A percentile compares a stretch with the other conserved stretches of the same genome.
phyloP scores from a whole-genome alignment of 2,113 vertebrate species.

The Hippopotamus amphibius region DNA sequence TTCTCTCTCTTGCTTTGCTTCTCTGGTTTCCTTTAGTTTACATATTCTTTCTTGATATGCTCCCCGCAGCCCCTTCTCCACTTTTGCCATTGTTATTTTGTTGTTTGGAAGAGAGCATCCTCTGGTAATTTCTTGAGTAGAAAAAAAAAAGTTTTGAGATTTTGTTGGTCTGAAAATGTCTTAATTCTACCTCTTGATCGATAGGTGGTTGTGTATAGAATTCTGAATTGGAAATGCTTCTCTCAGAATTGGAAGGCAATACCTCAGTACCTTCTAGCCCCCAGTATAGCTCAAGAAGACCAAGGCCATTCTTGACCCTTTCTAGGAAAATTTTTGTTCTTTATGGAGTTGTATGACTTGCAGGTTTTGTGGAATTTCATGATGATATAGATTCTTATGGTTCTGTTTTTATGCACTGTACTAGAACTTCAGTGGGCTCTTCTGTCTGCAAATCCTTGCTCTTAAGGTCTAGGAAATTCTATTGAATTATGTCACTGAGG shows the following conservation, averaged over 20 bases:
- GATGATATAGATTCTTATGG: neutral
- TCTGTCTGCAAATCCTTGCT: neutral
- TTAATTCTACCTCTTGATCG: neutral
- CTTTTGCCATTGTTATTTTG: neutral
- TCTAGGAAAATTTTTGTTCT: neutral
- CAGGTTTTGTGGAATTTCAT: neutral
- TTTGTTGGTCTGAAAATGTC: neutral
- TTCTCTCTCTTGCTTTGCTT: neutral
- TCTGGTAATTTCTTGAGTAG: neutral
- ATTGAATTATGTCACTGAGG: neutral
- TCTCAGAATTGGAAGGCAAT: neutral
- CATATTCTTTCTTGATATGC: neutral
- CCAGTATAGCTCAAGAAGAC: neutral
- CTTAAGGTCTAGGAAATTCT: neutral
- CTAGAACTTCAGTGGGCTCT: neutral
- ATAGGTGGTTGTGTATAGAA: neutral
- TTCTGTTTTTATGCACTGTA: neutral
- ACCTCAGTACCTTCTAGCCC: neutral
- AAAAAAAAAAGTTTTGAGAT: neutral
- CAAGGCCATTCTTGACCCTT: neutral
- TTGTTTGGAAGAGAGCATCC: constrained; percentile 12
- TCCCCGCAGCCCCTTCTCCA: neutral
- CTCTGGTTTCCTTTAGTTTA: neutral
- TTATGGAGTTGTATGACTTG: neutral
- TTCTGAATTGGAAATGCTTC: neutral